Base-by-base conservation (phyloP, 2,888 invertebrate species). In the Leucophenga maculata region DNA sequence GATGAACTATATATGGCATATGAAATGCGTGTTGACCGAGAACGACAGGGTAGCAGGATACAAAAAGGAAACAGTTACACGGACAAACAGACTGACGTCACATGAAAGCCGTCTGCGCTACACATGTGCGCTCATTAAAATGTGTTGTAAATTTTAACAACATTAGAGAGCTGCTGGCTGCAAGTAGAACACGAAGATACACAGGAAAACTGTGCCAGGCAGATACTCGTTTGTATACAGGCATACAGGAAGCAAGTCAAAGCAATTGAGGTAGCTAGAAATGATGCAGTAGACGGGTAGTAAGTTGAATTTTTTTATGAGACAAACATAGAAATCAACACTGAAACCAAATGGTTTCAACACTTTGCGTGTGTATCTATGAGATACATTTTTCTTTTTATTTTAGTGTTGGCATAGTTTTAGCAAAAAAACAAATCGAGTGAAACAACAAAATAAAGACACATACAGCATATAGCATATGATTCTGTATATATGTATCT, bases 121-220 rank as follows among this genome's bases (percentile, higher is more conserved):
- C 26, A 69, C 68, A 70, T 64, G 73, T 70, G 72, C 70, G 75
- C 78, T 79, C 79, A 79, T 79, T 79, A 79, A 79, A 80, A 80
- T 79, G 77, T 74, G 75, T 70, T 77, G 75, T 70, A 73, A 74
- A 72, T 71, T 77, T 69, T 65, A 64, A 54, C 72, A 69, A 69
- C 26, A 26, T 26, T 26, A 26, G 26, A 26, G 26, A 26, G 26
- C 26, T 26, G 26, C 26, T 26, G 4, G 26, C 26, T 26, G 26
- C 26, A 57, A 69, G 67, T 69, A 26, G 26, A 26, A 26, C 26
- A 26, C 2, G 4, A 26, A 26, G 26, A 2, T 26, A 26, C 26
- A 26, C 26, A 26, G 26, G 4, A 4, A 26, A 26, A 26, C 4
- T 26, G 26, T 26, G 26, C 26, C 26, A 26, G 26, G 26, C 26